Conservation (phyloP, 2,888 invertebrate species). For the Cryptus viduatorius region DNA sequence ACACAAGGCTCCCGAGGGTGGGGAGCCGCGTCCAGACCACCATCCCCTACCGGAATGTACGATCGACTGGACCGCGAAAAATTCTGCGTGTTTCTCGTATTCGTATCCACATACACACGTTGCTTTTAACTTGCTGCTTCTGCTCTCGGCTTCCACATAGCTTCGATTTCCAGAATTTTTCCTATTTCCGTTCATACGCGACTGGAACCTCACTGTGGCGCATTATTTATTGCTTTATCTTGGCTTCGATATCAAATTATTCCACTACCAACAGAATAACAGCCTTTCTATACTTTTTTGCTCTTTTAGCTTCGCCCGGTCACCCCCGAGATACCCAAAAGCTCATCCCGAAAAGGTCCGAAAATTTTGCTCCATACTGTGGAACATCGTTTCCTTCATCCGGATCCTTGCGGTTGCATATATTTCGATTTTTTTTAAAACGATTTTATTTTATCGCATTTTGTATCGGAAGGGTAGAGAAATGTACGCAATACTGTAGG, state of each 20-base stretch:
- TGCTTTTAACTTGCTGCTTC: constrained; percentile 23
- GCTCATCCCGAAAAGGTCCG: not conserved
- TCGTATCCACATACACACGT: constrained; percentile 1
- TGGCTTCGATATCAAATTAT: constrained; percentile 69
- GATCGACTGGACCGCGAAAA: constrained; percentile 52
- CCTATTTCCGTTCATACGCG: constrained; percentile 63
- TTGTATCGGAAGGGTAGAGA: not conserved
- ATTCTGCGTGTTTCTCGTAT: constrained; percentile 29
- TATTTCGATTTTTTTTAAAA: not conserved
- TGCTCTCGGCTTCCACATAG: not conserved
- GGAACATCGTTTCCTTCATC: not conserved
- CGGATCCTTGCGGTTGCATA: not conserved
- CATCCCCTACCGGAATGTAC: constrained; percentile 18
- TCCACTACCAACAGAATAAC: constrained; percentile 34
- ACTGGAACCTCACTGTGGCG: constrained; percentile 6
- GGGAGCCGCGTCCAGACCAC: not conserved
- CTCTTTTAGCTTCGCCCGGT: not conserved
- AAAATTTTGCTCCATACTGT: not conserved
- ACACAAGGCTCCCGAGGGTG: constrained; percentile 8
- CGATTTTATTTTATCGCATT: not conserved
- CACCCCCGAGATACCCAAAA: not conserved
- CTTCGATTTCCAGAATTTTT: constrained; percentile 53
- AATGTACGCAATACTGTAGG: no score
- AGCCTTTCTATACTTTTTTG: not conserved
- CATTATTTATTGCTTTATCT: constrained; percentile 68